Base-by-base conservation (phyloP, 2,888 invertebrate species). In the Erebia aethiops region DNA sequence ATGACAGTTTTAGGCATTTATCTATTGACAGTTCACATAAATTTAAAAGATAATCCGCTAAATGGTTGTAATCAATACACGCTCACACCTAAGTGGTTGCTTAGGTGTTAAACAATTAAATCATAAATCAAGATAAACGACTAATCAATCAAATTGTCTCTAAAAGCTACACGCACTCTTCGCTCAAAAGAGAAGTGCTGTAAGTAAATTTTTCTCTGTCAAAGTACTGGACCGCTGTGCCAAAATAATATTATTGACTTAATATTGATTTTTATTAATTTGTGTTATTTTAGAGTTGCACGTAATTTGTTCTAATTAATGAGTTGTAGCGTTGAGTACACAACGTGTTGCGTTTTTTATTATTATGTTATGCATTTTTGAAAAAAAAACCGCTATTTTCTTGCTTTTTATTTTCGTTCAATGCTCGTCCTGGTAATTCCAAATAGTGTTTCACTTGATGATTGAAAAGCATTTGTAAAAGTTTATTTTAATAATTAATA, bases 91-190 rank as follows among this genome's bases (percentile, higher is more conserved):
- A 13, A 41, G 41, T 41, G 61, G 60, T 58, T 46, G 13, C 18
- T 61, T 49, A 62, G 62, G 62, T 62, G 62, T 21, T 46, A 62
- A 62, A 62, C 62, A 49, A 62, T 62, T 62, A 62, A 62, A 21
- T 49, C 46, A 21, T 49, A 49, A 62, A 18, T 46, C 11, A 49
- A 62, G 18, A 62, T 62, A 46, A 62, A 62, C 14, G 46, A 21
- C 13, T 49, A 18, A 62, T 62, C 49, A 14, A 49, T 62, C 49
- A 62, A 62, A 46, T 14, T 62, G 21, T 18, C 18, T 13, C 46
- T 2, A 49, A 21, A 49, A 46, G 1, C 21, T 26, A 62, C 18
- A 21, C 13, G 13, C 21, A 5, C 26, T 10, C 2, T 10, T 10
- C 16, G 2, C 10, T 18, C 10, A 10, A 54, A 10, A 18, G 54